These are phyloP conservation scores for Baccha elongata DNA, from an alignment of 2,888 invertebrate species.

Conservation along the genomic window DNA sequence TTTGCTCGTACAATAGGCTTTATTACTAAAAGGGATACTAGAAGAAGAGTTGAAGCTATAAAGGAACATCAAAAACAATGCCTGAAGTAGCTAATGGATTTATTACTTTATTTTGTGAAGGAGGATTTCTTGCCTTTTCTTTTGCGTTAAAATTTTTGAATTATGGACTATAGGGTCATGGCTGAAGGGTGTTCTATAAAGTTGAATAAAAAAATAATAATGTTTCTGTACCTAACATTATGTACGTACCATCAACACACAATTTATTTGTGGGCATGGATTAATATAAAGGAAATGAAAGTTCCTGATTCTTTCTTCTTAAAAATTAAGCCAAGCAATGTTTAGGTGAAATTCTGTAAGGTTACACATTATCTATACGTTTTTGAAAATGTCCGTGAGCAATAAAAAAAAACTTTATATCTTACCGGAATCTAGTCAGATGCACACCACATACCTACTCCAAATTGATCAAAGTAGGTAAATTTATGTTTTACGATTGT, in stretches of 20 bases:
- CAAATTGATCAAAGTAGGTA: no score
- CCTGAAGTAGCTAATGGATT: constrained; percentile 44
- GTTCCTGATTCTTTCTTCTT: no score
- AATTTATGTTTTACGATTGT: no score
- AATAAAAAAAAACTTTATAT: no score
- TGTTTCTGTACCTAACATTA: no score
- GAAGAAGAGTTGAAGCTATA: neutral
- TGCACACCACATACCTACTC: no score
- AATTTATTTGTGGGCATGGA: constrained; percentile 8
- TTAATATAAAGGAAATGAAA: no score
- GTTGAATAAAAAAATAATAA: neutral
- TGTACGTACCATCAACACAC: neutral
- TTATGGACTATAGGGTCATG: constrained; percentile 8
- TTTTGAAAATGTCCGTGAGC: no score
- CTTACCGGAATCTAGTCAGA: no score
- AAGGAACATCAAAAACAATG: constrained; percentile 7
- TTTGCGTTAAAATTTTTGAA: constrained; percentile 14
- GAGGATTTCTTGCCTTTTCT: constrained; percentile 12
- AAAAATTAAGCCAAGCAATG: no score
- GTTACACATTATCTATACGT: no score
- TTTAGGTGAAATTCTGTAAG: no score
- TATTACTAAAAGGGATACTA: constrained; percentile 34
- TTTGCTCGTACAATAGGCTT: constrained; percentile 42
- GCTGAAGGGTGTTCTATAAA: neutral
- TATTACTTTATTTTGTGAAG: constrained; percentile 44